Base-by-base conservation (phyloP, 2,113 vertebrate species). In the Sigmodon hispidus region DNA sequence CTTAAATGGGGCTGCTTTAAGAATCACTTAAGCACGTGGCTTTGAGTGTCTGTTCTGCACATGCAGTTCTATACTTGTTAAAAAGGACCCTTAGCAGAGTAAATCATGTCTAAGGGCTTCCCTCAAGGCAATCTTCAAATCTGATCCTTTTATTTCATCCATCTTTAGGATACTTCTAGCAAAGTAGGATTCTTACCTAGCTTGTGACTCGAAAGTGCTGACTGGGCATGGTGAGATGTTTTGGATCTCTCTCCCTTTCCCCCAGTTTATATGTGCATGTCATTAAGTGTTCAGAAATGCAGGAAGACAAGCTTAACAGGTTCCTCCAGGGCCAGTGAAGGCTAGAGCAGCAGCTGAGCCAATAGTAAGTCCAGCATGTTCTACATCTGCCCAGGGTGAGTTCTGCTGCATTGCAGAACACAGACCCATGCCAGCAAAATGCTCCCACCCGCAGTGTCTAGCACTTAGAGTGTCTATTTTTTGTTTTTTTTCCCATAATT, bases 271-370 rank as follows among this genome's bases (percentile, higher is more conserved):
- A 43, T 63, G 77, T 26, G 52, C 75, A 40, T 31, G 50, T 16
- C n/a, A 69, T 50, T 73, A 59, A 84, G 24, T 73, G 45, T 57
- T 94, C 36, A 95, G 73, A 96, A 94, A 89, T 89, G 89, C 91
- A 94, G 77, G 15, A 34, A 61, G 76, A 65, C 77, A 81, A 67
- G 88, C 48, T 92, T 92, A 84, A 65, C 55, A 81, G 57, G 75
- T 81, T 63, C 48, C 22, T 95, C n/a, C 40, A 92, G 22, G 29
- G 31, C 45, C 21, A 85, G 45, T 43, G 75, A 80, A 87, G 57
- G 36, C 83, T 80, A 83, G 81, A 36, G 48, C 24, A 63, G 24
- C 65, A 29, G 40, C 80, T 10, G 3, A 48, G 17, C 59, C 16
- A 69, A 59, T 31, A 57, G 61, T 86, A 48, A 36, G 48, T 75